phyloP scores from a whole-genome alignment of 2,113 vertebrate species.

The Scolopax mira region DNA sequence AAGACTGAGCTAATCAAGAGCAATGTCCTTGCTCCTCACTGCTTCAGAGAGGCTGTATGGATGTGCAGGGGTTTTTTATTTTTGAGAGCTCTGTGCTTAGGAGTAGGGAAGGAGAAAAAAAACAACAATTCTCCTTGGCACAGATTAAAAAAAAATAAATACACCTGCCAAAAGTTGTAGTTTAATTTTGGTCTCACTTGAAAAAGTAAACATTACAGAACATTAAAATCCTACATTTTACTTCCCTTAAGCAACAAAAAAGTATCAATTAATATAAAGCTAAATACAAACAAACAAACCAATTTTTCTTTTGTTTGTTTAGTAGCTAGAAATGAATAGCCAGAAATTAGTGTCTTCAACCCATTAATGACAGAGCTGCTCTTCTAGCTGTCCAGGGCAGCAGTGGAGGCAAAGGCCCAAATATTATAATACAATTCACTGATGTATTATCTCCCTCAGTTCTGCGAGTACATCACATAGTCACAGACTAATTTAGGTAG shows the following conservation, averaged over 20 bases:
- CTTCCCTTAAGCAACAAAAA: neutral
- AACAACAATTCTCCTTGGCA: neutral
- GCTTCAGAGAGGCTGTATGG: neutral
- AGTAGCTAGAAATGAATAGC: neutral
- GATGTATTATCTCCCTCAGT: neutral
- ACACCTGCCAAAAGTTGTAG: neutral
- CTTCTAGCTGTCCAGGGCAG: neutral
- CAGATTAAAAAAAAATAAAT: neutral
- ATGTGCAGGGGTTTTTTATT: neutral
- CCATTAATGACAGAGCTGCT: neutral
- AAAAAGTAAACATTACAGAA: conserved; percentile 29
- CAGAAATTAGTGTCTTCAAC: neutral
- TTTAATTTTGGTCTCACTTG: neutral
- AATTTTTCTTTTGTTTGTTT: neutral
- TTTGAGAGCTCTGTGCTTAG: neutral
- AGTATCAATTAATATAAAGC: neutral
- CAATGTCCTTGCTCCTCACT: neutral
- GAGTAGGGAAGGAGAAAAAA: neutral
- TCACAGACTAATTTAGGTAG: neutral
- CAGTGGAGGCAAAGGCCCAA: neutral
- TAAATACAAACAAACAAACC: neutral
- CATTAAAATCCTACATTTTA: neutral
- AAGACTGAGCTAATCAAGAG: neutral
- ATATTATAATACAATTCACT: neutral
- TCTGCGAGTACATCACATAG: neutral